These are phyloP conservation scores for Leptoteleia sp. DNA, from an alignment of 1,140 invertebrate species.

Conservation along the genomic window DNA sequence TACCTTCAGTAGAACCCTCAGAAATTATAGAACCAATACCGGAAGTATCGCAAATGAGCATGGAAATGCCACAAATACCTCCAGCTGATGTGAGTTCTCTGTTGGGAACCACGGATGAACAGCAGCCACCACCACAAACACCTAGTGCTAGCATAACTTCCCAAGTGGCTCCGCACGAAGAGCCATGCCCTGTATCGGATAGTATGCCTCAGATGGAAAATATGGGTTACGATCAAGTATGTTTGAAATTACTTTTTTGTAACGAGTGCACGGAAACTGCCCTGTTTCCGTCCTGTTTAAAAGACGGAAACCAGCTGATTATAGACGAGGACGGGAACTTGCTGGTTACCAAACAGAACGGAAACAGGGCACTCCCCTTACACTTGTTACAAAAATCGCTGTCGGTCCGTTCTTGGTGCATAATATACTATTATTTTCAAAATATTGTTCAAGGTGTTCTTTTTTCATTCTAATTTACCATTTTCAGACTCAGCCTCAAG, in stretches of 20 bases:
- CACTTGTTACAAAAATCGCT: no score
- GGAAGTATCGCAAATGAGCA: constrained; percentile 64
- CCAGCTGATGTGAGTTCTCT: constrained; percentile 78
- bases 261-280: no score
- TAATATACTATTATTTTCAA: no score
- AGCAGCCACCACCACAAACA: constrained; percentile 61
- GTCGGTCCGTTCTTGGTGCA: no score
- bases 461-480: no score
- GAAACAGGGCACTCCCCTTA: no score
- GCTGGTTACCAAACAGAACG: no score
- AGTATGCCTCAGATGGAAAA: constrained; percentile 85
- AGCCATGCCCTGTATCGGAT: constrained; percentile 42
- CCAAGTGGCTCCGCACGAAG: no score
- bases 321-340: no score
- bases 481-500: constrained; percentile 76
- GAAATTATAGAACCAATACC: constrained; percentile 63
- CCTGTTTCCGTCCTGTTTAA: no score
- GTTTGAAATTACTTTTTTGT: constrained; percentile 15
- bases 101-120: constrained; percentile 67
- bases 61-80: constrained; percentile 82
- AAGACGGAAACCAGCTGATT: no score
- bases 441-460: constrained; percentile 23
- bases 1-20: constrained; percentile 68
- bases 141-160: no score
- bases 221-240: constrained; percentile 85